These are phyloP conservation scores for Leptestheria dahalacensis DNA, from an alignment of 1,140 invertebrate species.

Conservation along the genomic window DNA sequence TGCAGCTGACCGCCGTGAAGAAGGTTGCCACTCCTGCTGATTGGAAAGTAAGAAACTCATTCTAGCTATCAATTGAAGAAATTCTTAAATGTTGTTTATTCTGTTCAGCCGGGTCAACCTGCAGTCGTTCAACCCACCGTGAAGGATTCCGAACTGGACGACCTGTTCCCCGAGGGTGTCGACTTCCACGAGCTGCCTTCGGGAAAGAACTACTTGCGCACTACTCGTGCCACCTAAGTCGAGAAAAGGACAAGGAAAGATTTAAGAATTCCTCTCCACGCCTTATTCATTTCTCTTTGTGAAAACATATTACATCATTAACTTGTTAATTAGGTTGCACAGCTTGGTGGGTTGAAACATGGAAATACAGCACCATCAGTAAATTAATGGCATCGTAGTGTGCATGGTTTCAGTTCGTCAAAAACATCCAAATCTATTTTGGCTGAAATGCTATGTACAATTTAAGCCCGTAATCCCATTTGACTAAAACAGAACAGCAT, in stretches of 20 bases:
- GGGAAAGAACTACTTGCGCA: conserved; percentile 59
- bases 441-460: no score
- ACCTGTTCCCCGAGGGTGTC: conserved; percentile 55
- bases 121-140: conserved; percentile 65
- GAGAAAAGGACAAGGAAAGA: conserved; percentile 19
- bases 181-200: conserved; percentile 56
- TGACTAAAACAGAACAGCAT: no score
- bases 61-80: background rate
- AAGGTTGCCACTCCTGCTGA: conserved; percentile 69
- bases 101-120: conserved; percentile 53
- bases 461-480: no score
- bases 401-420: no score
- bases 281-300: background rate
- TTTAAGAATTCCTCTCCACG: background rate
- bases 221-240: no score
- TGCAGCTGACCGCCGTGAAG: conserved; percentile 60
- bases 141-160: conserved; percentile 47
- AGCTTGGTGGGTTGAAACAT: no score
- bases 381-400: no score
- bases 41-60: conserved; percentile 50
- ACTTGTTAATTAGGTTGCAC: no score
- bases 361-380: no score
- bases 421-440: no score
- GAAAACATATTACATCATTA: no score
- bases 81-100: conserved; percentile 2